phyloP scores from a whole-genome alignment of 2,888 invertebrate genomes.

The Acrobeloides nanus region DNA sequence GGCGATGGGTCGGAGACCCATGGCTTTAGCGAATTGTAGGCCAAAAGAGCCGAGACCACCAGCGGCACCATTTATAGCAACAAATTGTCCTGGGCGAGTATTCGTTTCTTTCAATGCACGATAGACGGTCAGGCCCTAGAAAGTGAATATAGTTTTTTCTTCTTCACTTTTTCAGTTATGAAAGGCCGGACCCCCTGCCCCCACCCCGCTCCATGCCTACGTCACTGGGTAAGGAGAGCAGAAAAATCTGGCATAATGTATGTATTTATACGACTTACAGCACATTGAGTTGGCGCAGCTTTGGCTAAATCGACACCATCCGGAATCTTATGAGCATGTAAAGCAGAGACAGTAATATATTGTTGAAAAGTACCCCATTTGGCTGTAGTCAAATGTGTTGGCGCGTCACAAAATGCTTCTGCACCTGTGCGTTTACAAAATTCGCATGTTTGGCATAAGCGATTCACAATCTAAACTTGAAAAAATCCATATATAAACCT shows the following conservation, averaged over 20 bases:
- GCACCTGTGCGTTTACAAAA: constrained; percentile 14
- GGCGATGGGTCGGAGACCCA: constrained; percentile 32
- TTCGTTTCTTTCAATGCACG: constrained; percentile 30
- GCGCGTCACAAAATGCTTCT: too few relatives aligned
- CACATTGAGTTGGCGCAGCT: constrained; percentile 31
- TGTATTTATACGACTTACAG: too few relatives aligned
- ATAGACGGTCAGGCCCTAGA: constrained; percentile 32
- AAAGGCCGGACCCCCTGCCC: too few relatives aligned
- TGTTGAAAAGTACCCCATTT: constrained; percentile 29
- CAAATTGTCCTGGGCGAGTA: constrained; percentile 27
- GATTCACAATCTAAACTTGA: constrained; percentile 11
- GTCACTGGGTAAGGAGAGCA: too few relatives aligned
- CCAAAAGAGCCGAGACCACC: constrained; percentile 33
- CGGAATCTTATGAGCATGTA: constrained; percentile 25
- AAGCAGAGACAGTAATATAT: constrained; percentile 24
- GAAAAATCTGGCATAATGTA: too few relatives aligned
- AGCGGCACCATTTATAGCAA: constrained; percentile 33
- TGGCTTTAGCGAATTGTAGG: constrained; percentile 33
- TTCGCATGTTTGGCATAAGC: constrained; percentile 13
- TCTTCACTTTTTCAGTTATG: too few relatives aligned
- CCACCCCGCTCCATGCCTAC: too few relatives aligned
- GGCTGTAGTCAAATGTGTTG: too few relatives aligned
- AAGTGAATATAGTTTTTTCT: too few relatives aligned
- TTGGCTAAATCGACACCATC: constrained; percentile 19
- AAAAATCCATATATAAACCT: not conserved